Percentiles rank a stretch among this genome's conserved stretches.
phyloP scores from a whole-genome alignment of 2,797 vertebrate species.

The Neopelma chrysocephalum region DNA sequence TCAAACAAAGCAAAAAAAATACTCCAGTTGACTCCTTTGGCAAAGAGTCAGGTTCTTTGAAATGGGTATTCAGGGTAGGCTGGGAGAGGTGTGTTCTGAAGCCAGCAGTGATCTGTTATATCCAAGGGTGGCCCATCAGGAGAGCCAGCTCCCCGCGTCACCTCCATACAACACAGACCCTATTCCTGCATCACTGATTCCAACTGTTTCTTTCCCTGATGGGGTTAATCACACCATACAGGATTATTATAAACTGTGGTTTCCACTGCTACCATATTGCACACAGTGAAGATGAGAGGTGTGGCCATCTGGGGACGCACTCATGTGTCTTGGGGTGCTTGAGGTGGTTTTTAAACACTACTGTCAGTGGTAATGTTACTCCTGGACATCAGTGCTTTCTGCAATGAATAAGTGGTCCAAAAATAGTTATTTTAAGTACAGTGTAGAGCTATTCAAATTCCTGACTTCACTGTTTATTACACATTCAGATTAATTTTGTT shows the following conservation, averaged over 20 bases:
- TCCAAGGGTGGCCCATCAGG: neutral
- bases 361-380: neutral
- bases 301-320: rapidly evolving
- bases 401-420: neutral
- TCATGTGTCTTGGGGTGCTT: neutral
- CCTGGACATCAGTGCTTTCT: neutral
- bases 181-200: neutral
- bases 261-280: rapidly evolving
- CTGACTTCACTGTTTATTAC: neutral
- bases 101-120: rapidly evolving
- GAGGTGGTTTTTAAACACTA: neutral
- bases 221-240: rapidly evolving
- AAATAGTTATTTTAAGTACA: neutral
- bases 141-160: neutral
- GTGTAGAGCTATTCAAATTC: neutral
- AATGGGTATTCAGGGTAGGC: neutral
- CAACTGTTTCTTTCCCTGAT: neutral
- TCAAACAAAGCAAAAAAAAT: neutral
- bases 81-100: neutral
- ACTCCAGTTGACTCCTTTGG: neutral
- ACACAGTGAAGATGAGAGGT: neutral
- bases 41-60: neutral
- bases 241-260: neutral
- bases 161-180: rapidly evolving
- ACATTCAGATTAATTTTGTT: neutral